phyloP scores from a whole-genome alignment of 2,113 vertebrate genomes.

The Brachyistius frenatus region DNA sequence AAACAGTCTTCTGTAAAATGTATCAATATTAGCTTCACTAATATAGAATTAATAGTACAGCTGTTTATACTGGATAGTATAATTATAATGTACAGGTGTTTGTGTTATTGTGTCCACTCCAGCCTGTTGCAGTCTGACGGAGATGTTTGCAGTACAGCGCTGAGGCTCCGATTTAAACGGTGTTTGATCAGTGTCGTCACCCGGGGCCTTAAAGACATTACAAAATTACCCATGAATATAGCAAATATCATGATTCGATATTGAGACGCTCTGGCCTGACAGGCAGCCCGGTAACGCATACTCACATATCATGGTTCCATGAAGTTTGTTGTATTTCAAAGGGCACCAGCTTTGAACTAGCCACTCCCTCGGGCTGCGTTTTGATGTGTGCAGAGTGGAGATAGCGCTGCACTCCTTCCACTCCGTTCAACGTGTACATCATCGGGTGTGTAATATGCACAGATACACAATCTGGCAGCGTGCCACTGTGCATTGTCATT shows the following conservation, averaged over 20 bases:
- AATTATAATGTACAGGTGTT: constrained; percentile 1
- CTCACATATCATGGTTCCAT: constrained; percentile 48
- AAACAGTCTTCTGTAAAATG: neutral
- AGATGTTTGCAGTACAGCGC: constrained; percentile 44
- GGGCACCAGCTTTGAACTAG: constrained; percentile 79
- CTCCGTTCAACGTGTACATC: constrained; percentile 67
- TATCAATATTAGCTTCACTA: neutral
- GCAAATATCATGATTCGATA: constrained; percentile 63
- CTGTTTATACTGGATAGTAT: neutral
- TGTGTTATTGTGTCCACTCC: constrained; percentile 13
- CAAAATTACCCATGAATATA: constrained; percentile 63
- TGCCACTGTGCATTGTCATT: constrained; percentile 73
- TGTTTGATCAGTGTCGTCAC: constrained; percentile 65
- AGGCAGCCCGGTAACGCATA: constrained; percentile 63
- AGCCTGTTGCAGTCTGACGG: constrained; percentile 17
- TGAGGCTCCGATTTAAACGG: constrained; percentile 42
- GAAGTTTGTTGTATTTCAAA: constrained; percentile 80
- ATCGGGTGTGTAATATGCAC: constrained; percentile 62
- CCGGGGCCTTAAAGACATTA: constrained; percentile 63
- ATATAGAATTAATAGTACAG: neutral
- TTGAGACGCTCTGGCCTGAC: constrained; percentile 53
- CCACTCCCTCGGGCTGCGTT: constrained; percentile 69
- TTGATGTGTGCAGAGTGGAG: constrained; percentile 77
- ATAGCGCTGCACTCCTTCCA: constrained; percentile 68
- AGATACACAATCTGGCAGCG: constrained; percentile 70